These are phyloP conservation scores for Pocillopora damicornis DNA, from an alignment of 64 coral and sea anemone genomes.

Conservation along the genomic window DNA sequence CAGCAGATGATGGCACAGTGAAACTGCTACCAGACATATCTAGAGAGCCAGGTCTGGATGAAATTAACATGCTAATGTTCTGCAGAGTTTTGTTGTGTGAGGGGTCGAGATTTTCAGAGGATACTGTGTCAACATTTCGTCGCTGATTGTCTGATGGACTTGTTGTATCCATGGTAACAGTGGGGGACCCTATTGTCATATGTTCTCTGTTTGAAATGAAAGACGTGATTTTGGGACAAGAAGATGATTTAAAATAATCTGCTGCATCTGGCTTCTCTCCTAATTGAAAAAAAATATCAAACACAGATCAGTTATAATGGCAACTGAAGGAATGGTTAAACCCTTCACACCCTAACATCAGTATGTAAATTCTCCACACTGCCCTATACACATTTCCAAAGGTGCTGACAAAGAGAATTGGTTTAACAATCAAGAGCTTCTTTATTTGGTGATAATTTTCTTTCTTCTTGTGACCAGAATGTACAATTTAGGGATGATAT, in stretches of 20 bases:
- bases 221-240: conserved; percentile 75
- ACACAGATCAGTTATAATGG: not conserved
- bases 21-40: conserved; percentile 37
- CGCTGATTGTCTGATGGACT: conserved; percentile 39
- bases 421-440: too few species aligned
- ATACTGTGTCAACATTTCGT: conserved; percentile 65
- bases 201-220: conserved; percentile 58
- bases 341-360: too few species aligned
- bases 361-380: too few species aligned
- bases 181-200: conserved; percentile 70
- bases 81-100: conserved; percentile 36
- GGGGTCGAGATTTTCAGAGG: conserved; percentile 94
- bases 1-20: conserved; percentile 44
- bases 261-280: conserved; percentile 92
- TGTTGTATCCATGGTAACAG: conserved; percentile 59
- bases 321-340: too few species aligned
- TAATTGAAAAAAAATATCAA: conserved; percentile 3
- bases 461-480: too few species aligned
- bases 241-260: conserved; percentile 88
- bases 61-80: not conserved
- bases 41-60: conserved; percentile 21
- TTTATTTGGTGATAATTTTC: too few species aligned
- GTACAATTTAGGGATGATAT: too few species aligned
- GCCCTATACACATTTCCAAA: too few species aligned
- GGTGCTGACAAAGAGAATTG: too few species aligned